Evolutionary conservation across 2,113 vertebrate species (phyloP).

Genomic region (Dryoscopus gambensis): DNA sequence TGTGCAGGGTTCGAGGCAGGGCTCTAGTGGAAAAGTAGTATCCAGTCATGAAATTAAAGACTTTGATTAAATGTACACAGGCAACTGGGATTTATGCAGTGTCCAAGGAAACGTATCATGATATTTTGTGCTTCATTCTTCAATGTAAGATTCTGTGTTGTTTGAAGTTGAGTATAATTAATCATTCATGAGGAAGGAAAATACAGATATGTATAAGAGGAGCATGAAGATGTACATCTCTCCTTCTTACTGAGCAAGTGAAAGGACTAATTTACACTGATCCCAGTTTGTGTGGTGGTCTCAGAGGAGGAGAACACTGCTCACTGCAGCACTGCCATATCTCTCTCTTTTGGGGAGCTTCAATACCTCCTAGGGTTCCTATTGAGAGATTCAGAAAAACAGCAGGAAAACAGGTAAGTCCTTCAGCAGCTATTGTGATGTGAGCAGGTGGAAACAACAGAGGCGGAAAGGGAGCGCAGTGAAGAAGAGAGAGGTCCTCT

Average conservation of each 20-base stretch:
- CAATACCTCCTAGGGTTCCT: neutral
- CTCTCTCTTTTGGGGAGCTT: neutral
- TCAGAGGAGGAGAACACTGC: neutral
- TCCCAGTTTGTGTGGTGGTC: neutral
- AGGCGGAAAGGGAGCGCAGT: neutral
- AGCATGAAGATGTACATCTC: neutral
- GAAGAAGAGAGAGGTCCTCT: neutral
- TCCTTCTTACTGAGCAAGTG: neutral
- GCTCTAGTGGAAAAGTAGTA: neutral
- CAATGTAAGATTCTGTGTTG: neutral
- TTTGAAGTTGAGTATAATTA: neutral
- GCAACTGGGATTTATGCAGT: neutral
- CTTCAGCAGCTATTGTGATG: neutral
- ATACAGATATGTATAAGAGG: neutral
- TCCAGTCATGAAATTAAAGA: neutral
- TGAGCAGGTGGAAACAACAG: neutral
- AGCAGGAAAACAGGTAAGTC: neutral
- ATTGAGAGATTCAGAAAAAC: neutral
- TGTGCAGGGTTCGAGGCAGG: neutral
- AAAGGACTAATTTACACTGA: neutral
- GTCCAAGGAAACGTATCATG: neutral
- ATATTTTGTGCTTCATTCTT: neutral
- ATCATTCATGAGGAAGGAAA: neutral
- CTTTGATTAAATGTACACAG: neutral
- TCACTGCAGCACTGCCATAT: neutral